Conservation (phyloP, 1,140 invertebrate species). For the Ips typographus region DNA sequence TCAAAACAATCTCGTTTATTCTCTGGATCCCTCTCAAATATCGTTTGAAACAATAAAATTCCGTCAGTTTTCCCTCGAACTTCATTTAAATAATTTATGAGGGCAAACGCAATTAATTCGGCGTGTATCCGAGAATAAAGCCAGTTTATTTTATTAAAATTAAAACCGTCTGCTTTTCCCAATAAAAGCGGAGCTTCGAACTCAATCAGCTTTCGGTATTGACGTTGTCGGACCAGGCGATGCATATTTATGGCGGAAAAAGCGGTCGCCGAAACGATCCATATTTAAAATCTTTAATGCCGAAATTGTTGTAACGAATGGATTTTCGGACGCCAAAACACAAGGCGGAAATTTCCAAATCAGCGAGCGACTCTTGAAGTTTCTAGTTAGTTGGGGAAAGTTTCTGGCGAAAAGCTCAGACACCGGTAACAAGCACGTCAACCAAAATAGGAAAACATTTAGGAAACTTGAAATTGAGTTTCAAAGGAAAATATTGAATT, state of each 20-base stretch:
- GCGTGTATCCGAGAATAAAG: slow-evolving; percentile 9
- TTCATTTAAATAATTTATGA: slow-evolving; percentile 18
- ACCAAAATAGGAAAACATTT: slow-evolving; percentile 21
- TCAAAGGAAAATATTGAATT: slow-evolving; percentile 22
- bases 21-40: background rate
- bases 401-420: slow-evolving; percentile 10
- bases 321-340: no score
- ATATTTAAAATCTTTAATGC: no score
- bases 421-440: slow-evolving; percentile 18
- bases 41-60: background rate
- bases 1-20: background rate
- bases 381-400: slow-evolving; percentile 5
- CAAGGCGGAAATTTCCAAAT: background rate
- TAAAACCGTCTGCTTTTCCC: slow-evolving; percentile 10
- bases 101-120: slow-evolving; percentile 11
- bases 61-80: background rate
- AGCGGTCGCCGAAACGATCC: background rate
- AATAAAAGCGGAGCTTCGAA: background rate
- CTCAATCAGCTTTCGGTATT: slow-evolving; percentile 7
- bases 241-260: no score
- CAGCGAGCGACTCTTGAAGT: slow-evolving; percentile 4
- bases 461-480: slow-evolving; percentile 23
- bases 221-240: background rate
- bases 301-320: no score
- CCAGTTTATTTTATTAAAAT: slow-evolving; percentile 14